phyloP scores from a whole-genome alignment of 1,140 invertebrate genomes.

The Ephestia elutella region DNA sequence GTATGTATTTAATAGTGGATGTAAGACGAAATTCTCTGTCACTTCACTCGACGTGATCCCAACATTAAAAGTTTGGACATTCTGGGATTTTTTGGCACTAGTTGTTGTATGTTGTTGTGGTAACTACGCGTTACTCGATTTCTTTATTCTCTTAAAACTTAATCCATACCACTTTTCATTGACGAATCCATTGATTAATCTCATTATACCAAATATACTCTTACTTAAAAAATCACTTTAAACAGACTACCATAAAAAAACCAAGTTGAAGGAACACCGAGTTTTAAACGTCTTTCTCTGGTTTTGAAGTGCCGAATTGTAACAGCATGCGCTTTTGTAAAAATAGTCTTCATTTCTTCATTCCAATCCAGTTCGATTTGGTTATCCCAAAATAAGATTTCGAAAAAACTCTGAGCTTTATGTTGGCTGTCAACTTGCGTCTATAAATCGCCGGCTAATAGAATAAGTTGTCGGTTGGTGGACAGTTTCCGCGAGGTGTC shows the following conservation, averaged over 20 bases:
- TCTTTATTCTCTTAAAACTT: background rate
- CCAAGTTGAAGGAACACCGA: too few species aligned
- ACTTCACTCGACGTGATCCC: constrained; percentile 42
- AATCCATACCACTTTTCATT: too few species aligned
- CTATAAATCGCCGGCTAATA: constrained; percentile 42
- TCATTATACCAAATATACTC: too few species aligned
- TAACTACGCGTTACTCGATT: background rate
- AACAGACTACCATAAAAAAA: too few species aligned
- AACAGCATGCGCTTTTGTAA: too few species aligned
- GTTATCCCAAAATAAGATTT: too few species aligned
- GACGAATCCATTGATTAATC: too few species aligned
- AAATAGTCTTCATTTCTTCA: too few species aligned
- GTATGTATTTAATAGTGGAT: constrained; percentile 42
- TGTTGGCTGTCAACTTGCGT: constrained; percentile 16
- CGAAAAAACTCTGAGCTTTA: background rate
- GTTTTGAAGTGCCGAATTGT: background rate
- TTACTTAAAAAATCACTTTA: too few species aligned
- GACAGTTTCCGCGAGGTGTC: constrained; percentile 45
- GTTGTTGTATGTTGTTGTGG: background rate
- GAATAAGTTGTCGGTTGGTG: constrained; percentile 43
- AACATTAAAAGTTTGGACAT: constrained; percentile 59
- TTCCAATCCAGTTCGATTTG: too few species aligned
- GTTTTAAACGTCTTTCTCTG: too few species aligned
- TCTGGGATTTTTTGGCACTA: constrained; percentile 50
- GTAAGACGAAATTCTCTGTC: constrained; percentile 59